Base-by-base conservation (phyloP, 2,797 vertebrate species). In the Hemibagrus guttatus region DNA sequence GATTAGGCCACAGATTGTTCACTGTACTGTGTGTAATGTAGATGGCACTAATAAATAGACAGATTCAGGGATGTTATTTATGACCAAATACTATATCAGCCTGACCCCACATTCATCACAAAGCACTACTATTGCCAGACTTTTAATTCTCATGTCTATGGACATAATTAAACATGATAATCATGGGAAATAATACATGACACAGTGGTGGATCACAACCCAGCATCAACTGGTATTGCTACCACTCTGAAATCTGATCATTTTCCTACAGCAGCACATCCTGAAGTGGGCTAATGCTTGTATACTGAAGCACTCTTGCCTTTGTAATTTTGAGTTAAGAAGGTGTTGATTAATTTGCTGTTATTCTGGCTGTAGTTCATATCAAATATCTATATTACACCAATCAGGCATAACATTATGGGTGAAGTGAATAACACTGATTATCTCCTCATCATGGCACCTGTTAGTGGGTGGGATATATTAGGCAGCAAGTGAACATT, bases 1-100 rank as follows among this genome's bases (percentile, higher is more conserved):
- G 39, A 79, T 59, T 35, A 78, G 11, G n/a, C 54, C 76, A 79
- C 4, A 78, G 58, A 78, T 79, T 59, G 54, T 58, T 79, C 54
- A 23, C n/a, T 79, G 72, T 54, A 54, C n/a, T 52, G n/a, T 75
- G 14, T 52, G 49, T 54, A 75, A 54, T 54, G n/a, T 21, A 35
- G 28, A 79, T 23, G 19, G 9, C 75, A 39, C 9, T 35, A 78
- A 58, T 78, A 78, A 54, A 76, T 54, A 54, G 14, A 59, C 54
- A 59, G 28, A 79, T 23, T 35, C 11, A 28, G 2, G 54, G 17
- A 21, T 59, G 28, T 59, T 58, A 58, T 79, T 58, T 21, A 58
- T 58, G 31, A 35, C 3, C 49, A 78, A 58, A 79, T 31, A 14
- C 19, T 58, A 35, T 39, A 58, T 79, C 13, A 75, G 17, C 2